phyloP scores from a whole-genome alignment of 2,797 vertebrate genomes.

The Rhinophrynus dorsalis region DNA sequence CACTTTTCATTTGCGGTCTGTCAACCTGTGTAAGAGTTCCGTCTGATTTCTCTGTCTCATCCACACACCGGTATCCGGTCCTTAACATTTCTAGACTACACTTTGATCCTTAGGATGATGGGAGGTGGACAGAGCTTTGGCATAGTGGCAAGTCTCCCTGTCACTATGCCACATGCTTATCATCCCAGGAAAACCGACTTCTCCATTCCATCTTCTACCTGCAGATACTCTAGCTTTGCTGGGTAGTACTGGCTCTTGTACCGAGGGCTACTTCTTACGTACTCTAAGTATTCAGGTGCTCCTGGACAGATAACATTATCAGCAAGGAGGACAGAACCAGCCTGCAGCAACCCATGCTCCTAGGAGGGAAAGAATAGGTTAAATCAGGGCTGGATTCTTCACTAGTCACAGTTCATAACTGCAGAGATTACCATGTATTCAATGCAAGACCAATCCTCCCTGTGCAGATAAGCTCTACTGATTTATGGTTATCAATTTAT shows the following conservation, averaged over 20 bases:
- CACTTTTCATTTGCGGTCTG: too few species aligned
- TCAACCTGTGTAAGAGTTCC: too few species aligned
- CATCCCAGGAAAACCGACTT: constrained; percentile 73
- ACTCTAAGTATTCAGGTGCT: constrained; percentile 72
- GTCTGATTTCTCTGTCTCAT: too few species aligned
- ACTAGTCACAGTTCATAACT: too few species aligned
- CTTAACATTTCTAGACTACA: too few species aligned
- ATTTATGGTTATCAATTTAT: too few species aligned
- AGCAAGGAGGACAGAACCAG: constrained; percentile 70
- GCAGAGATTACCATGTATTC: too few species aligned
- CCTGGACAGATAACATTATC: constrained; percentile 76
- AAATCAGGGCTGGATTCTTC: too few species aligned
- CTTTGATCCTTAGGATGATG: background rate
- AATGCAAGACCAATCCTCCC: too few species aligned
- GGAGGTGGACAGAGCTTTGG: background rate
- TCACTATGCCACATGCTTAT: background rate
- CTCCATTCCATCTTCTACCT: constrained; percentile 63
- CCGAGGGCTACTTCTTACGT: constrained; percentile 64
- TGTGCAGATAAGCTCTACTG: too few species aligned
- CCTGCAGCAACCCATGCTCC: constrained; percentile 68
- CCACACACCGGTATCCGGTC: too few species aligned
- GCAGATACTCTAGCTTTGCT: constrained; percentile 30
- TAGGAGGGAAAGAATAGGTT: constrained; percentile 38
- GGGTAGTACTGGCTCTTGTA: constrained; percentile 70
- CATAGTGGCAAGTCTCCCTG: too few species aligned